Evolutionary conservation across 2,888 invertebrate species (phyloP).

Genomic region (Drosophila pseudotalamancana): DNA sequence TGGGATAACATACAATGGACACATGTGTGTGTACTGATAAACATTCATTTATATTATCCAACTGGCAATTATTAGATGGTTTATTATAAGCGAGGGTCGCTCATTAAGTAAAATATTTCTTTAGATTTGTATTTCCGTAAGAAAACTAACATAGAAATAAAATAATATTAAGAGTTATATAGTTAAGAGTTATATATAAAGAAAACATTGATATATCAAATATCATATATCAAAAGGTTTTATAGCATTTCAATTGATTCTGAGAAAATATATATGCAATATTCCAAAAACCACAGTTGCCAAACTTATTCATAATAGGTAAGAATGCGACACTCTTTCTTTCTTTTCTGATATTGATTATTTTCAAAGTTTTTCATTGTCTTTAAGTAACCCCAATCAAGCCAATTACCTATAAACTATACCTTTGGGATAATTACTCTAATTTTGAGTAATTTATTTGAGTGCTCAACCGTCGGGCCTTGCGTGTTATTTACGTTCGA

Average conservation of each 20-base stretch:
- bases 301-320: not conserved
- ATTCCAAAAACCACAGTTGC: too few relatives aligned
- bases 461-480: not conserved
- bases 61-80: too few relatives aligned
- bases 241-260: too few relatives aligned
- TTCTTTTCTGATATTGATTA: not conserved
- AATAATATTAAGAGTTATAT: too few relatives aligned
- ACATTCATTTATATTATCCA: slow-evolving; percentile 1
- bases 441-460: slow-evolving; percentile 2
- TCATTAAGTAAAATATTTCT: too few relatives aligned
- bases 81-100: too few relatives aligned
- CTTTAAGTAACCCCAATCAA: not conserved
- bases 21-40: slow-evolving; percentile 26
- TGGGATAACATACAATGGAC: slow-evolving; percentile 22
- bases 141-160: too few relatives aligned
- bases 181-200: too few relatives aligned
- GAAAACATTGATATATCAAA: too few relatives aligned
- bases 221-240: too few relatives aligned
- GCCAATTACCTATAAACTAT: not conserved
- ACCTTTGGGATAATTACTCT: not conserved
- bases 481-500: slow-evolving; percentile 4
- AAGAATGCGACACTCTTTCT: not conserved
- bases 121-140: too few relatives aligned
- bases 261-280: too few relatives aligned
- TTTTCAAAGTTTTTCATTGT: not conserved